A percentile compares a stretch with the other conserved stretches of the same genome.
phyloP scores from a whole-genome alignment of 2,113 vertebrate genomes.

The Notechis scutatus region DNA sequence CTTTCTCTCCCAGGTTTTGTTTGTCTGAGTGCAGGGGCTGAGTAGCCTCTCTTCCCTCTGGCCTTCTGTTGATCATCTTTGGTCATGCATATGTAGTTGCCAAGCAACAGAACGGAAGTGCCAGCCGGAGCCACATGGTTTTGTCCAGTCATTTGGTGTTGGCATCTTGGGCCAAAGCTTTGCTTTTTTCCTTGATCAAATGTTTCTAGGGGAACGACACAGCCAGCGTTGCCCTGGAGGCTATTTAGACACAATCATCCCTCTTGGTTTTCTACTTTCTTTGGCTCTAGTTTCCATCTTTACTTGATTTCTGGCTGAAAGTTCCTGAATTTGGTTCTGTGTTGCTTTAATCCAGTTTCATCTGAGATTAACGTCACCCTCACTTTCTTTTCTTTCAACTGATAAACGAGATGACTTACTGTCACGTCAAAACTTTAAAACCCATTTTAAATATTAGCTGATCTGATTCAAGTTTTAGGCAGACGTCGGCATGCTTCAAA shows the following conservation, averaged over 20 bases:
- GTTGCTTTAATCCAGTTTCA: not conserved
- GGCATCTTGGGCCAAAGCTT: slow-evolving; percentile 35
- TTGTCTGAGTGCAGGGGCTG: not conserved
- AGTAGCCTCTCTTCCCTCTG: slow-evolving; percentile 31
- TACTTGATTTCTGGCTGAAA: slow-evolving; percentile 18
- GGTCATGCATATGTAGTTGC: slow-evolving; percentile 58
- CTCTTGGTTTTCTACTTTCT: slow-evolving; percentile 24
- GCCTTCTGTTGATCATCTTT: slow-evolving; percentile 46
- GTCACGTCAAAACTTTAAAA: not conserved
- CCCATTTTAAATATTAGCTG: not conserved
- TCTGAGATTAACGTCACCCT: not conserved
- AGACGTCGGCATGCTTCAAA: not conserved
- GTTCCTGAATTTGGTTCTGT: not conserved
- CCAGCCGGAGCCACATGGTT: slow-evolving; percentile 33
- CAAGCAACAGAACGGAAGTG: slow-evolving; percentile 57
- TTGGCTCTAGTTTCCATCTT: slow-evolving; percentile 15
- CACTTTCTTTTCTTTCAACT: not conserved
- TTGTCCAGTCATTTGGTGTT: slow-evolving; percentile 40
- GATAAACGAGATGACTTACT: not conserved
- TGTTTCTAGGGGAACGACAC: slow-evolving; percentile 5
- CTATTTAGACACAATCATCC: slow-evolving; percentile 11
- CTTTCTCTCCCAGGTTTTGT: slow-evolving; percentile 7
- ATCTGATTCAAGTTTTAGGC: not conserved
- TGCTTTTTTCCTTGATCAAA: slow-evolving; percentile 28
- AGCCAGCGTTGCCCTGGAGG: slow-evolving; percentile 5